These are phyloP conservation scores for Caenorhabditis sp. DNA, from an alignment of 2,888 invertebrate species.

Conservation along the genomic window DNA sequence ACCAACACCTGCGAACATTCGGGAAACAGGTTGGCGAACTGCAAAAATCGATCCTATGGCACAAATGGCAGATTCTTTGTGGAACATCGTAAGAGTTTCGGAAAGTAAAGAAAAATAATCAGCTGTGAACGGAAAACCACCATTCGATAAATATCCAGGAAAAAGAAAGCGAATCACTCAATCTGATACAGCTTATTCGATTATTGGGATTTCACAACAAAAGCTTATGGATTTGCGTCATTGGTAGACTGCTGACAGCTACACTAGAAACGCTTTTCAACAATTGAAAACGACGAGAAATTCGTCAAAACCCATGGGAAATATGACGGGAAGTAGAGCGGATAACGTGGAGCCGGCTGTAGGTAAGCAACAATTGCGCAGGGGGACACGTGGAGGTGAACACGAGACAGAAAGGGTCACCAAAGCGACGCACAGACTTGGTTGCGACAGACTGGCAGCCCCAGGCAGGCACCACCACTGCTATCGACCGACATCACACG, in stretches of 20 bases:
- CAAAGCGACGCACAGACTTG: conserved; percentile 15
- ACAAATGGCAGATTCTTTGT: background rate
- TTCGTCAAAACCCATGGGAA: background rate
- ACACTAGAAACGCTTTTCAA: background rate
- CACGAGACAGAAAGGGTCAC: conserved; percentile 7
- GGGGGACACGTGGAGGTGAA: conserved; percentile 40
- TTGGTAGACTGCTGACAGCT: conserved; percentile 23
- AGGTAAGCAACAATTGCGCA: background rate
- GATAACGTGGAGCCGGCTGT: background rate
- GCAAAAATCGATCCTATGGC: background rate
- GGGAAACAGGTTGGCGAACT: background rate
- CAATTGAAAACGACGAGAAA: too few species aligned
- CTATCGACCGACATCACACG: conserved; percentile 57
- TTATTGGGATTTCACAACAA: conserved; percentile 29
- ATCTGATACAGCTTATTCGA: conserved; percentile 30
- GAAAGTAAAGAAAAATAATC: background rate
- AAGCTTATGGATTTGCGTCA: conserved; percentile 33
- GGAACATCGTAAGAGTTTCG: background rate
- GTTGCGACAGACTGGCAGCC: conserved; percentile 39
- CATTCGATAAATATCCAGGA: background rate
- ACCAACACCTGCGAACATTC: background rate
- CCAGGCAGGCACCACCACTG: conserved; percentile 36
- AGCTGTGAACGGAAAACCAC: background rate
- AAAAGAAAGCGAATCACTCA: background rate
- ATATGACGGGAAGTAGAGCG: background rate